Evolutionary conservation across 2,888 invertebrate species (phyloP), one percentile per base, ranked within the genome.

Genomic region (Diaprepes abbreviatus): DNA sequence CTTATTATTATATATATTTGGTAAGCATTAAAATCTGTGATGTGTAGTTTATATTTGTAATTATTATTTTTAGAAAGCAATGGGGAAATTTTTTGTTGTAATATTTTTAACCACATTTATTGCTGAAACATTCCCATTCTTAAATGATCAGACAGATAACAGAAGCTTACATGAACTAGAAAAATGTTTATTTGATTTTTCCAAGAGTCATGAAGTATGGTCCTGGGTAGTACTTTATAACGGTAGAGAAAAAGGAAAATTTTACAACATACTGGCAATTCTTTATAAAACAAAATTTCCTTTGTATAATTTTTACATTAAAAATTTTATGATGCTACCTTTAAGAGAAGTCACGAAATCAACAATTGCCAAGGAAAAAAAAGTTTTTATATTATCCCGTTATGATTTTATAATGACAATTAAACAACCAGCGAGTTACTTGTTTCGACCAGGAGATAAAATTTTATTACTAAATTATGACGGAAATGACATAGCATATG

Each of bases 361-460:
- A 24, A 45, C 65, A 9, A 57, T 65, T 16, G 3, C 35, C 5
- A 16, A 2, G 12, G 60, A 67, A 45, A 31, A 50, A 9, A 68
- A 68, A 19, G 33, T 68, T 5, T 68, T 68, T 33, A 60, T 68
- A n/a, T 3, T 68, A 1, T 57, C 63, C 5, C 19, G 17, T 4
- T 16, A 14, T 33, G 48, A 57, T 16, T 57, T 62, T 38, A 24
- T 43, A 16, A 6, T 57, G 4, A 68, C 31, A 7, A 40, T 68
- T 5, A 50, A 33, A 50, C 12, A 5, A 1, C 3, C 43, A 5
- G 68, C 16, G 7, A 28, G 21, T 16, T 3, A 54, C 1, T 19
- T 43, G 12, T 68, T 68, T 57, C 16, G 50, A 10, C 5, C 31
- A 5, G 68, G 68, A 16, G 68, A 68, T 40, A 68, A 68, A 50